A percentile compares a stretch with the other conserved stretches of the same genome.
phyloP scores from a whole-genome alignment of 2,113 vertebrate genomes.

The Ptychochromis oligacanthus region DNA sequence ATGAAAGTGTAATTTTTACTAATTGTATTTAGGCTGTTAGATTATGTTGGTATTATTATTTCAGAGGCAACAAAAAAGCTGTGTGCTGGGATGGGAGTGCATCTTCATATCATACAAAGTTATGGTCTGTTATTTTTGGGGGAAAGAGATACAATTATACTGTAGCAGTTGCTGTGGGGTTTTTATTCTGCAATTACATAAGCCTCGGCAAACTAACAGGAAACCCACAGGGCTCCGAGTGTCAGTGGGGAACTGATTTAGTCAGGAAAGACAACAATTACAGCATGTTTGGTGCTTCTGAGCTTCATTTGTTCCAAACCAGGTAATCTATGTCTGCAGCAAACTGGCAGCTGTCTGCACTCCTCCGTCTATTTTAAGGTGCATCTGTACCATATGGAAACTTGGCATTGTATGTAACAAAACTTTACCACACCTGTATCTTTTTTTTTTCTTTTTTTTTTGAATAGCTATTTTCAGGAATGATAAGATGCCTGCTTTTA shows the following conservation, averaged over 20 bases:
- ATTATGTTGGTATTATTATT: constrained; percentile 2
- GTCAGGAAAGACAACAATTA: constrained; percentile 2
- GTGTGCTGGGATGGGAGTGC: not conserved
- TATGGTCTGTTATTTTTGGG: constrained; percentile 1
- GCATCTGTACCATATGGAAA: constrained; percentile 1
- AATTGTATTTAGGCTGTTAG: not conserved
- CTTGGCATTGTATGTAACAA: not conserved
- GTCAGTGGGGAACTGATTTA: not conserved
- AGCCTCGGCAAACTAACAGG: constrained; percentile 41
- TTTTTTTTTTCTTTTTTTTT: too few species aligned
- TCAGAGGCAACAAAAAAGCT: not conserved
- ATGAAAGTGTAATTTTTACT: not conserved
- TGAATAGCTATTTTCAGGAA: not conserved
- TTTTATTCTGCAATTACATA: constrained; percentile 19
- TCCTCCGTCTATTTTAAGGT: not conserved
- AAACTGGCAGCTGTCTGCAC: constrained; percentile 1
- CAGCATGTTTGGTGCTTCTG: not conserved
- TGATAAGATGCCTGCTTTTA: not conserved
- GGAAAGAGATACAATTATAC: not conserved
- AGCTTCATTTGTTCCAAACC: constrained; percentile 1
- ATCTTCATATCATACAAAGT: constrained; percentile 14
- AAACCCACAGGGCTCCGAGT: constrained; percentile 18
- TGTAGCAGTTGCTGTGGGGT: not conserved
- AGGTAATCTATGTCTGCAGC: constrained; percentile 4
- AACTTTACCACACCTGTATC: not conserved